A percentile compares a stretch with the other conserved stretches of the same genome.
These are phyloP conservation scores for Trogon surrucura DNA, from an alignment of 2,113 vertebrate species.

Conservation along the genomic window DNA sequence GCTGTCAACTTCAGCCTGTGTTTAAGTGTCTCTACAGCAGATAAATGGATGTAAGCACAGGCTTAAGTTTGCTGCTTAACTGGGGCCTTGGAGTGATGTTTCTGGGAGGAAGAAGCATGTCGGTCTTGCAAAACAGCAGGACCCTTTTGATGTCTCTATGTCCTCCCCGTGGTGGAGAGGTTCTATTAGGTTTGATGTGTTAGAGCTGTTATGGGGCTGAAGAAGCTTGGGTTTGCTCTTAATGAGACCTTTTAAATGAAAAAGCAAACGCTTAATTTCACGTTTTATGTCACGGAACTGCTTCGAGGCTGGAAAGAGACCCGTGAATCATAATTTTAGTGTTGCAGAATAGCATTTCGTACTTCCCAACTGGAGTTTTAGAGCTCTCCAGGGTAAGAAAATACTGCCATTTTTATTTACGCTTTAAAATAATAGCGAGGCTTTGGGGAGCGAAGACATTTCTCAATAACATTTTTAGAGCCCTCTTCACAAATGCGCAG, in stretches of 20 bases:
- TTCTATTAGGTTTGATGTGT: background rate
- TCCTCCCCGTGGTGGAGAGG: background rate
- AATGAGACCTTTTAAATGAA: constrained; percentile 38
- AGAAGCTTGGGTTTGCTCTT: background rate
- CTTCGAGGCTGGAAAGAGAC: background rate
- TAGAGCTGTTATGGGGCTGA: background rate
- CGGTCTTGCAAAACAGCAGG: background rate
- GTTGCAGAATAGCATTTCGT: background rate
- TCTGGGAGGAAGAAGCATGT: background rate
- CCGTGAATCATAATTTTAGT: background rate
- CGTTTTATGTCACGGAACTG: background rate
- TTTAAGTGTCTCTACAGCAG: background rate
- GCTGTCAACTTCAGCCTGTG: background rate
- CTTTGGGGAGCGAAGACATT: background rate
- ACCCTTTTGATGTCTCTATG: background rate
- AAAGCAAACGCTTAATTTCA: background rate
- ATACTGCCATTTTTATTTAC: constrained; percentile 21
- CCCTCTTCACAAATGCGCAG: background rate
- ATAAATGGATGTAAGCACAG: background rate
- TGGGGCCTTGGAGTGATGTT: background rate
- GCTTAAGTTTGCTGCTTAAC: background rate
- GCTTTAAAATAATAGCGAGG: background rate
- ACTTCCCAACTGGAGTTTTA: background rate
- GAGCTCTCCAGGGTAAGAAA: constrained; percentile 7
- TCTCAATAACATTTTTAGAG: background rate